Evolutionary conservation across 2,888 invertebrate genomes (phyloP), one percentile per base, ranked within the genome.

Genomic region (Dexiosoma caninum): DNA sequence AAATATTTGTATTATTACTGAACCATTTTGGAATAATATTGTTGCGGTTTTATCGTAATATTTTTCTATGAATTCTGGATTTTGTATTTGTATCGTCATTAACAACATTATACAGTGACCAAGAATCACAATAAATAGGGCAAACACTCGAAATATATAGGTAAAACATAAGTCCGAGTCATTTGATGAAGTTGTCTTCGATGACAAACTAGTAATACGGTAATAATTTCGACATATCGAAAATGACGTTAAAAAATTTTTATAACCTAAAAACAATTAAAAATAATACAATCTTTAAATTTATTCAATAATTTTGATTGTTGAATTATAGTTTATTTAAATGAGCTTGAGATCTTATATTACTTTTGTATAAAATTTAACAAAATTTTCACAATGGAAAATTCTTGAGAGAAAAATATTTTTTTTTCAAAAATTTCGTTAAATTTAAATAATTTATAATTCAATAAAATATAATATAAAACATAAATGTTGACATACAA

Each of bases 1-100:
- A 88, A 92, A 92, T 0, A 91, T 90, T 81, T 93, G 92, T 83
- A 93, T 89, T 87, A 92, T 90, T 0, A 91, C 86, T 0, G 91
- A 91, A 0, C 92, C 91, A 87, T 92, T 92, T 76, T 92, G 85
- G 0, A 92, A 83, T 8, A 89, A 49, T 0, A 85, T 84, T 0
- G 85, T 78, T 75, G 84, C 85, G 1, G 85, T 67, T 32, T 77
- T 83, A 59, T 85, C 82, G 0, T 86, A 84, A 21, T 82, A 83
- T 42, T 85, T 84, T 55, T 89, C 89, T 12, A 85, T 84, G 74
- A 85, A 88, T 35, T 89, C 85, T 0, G 89, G 85, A 81, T 89
- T 89, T 40, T 83, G 69, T n/a, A 86, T 81, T 49, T 84, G 88
- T 1, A 85, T 51, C 0, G 84, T 72, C 83, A 86, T 86, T 2